Evolutionary conservation across 2,113 vertebrate species (phyloP), one percentile per base, ranked within the genome.

Genomic region (Notarius lentiginosus): DNA sequence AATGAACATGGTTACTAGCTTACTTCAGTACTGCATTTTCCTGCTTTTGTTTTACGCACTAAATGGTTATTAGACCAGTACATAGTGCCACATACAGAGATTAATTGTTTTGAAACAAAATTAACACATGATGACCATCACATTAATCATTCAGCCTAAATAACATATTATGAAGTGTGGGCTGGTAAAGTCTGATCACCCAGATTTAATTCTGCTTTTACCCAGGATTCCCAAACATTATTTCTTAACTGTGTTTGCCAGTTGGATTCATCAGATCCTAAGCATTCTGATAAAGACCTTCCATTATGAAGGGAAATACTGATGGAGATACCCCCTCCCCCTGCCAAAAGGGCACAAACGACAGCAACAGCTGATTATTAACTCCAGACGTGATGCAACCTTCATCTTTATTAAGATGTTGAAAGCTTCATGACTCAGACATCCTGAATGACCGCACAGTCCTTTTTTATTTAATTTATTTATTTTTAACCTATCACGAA

Each of bases 401-500:
- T 93, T 90, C 88, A 87, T 90, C 92, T 93, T 95, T 95, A 95
- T 96, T 95, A 96, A 95, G 92, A 93, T 83, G 95, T 92, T 95
- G 95, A 95, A 94, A 95, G 94, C 93, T 92, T 70, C 12, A 34
- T 79, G 87, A 91, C 83, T 27, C 82, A 61, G 55, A 77, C 68
- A 51, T 58, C 53, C 75, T 87, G 84, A 88, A 87, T 91, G 91
- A 89, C 92, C 91, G 89, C 89, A 89, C 84, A 77, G 85, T 81
- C 17, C 68, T 79, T 81, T 72, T 79, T 24, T 41, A 41, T 41
- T 41, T 41, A 4, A 41, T 4, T 41, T 41, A 41, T 41, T 41
- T 41, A 41, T 79, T 80, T 61, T 79, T 22, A 85, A 49, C 87
- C 84, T 80, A 82, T 72, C 14, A 55, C 77, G 61, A 82, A 61